These are phyloP conservation scores for Amphimallon solstitiale DNA, from an alignment of 2,888 invertebrate genomes.

Conservation along the genomic window DNA sequence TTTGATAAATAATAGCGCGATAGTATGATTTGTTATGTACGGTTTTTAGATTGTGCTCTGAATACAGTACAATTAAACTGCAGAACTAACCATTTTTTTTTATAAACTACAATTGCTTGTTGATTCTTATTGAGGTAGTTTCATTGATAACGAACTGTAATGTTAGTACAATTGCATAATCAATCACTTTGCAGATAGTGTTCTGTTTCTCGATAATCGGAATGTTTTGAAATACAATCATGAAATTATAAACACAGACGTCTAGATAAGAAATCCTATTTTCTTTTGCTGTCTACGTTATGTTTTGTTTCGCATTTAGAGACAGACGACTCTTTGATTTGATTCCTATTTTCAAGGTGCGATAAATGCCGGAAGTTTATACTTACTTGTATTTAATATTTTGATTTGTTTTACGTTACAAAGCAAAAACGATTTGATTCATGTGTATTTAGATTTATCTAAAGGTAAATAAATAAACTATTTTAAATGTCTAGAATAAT, in stretches of 20 bases:
- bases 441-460: slow-evolving; percentile 1
- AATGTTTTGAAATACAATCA: neutral
- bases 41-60: too few species aligned
- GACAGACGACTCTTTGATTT: too few species aligned
- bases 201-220: neutral
- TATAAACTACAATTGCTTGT: too few species aligned
- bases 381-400: neutral
- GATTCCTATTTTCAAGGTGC: too few species aligned
- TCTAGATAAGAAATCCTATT: slow-evolving; percentile 8
- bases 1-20: too few species aligned
- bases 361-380: slow-evolving; percentile 4
- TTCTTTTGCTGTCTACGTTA: neutral
- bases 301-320: too few species aligned
- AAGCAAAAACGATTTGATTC: slow-evolving; percentile 4
- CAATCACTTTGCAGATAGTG: neutral
- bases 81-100: too few species aligned
- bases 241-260: neutral
- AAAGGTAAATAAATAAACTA: neutral
- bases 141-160: too few species aligned
- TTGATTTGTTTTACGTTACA: neutral
- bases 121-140: too few species aligned
- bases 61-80: too few species aligned
- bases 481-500: neutral
- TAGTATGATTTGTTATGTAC: too few species aligned
- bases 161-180: neutral